Percentiles rank a stretch among this genome's conserved stretches.
These are phyloP conservation scores for Branchinecta sandiegonensis DNA, from an alignment of 2,888 invertebrate genomes.

Conservation along the genomic window DNA sequence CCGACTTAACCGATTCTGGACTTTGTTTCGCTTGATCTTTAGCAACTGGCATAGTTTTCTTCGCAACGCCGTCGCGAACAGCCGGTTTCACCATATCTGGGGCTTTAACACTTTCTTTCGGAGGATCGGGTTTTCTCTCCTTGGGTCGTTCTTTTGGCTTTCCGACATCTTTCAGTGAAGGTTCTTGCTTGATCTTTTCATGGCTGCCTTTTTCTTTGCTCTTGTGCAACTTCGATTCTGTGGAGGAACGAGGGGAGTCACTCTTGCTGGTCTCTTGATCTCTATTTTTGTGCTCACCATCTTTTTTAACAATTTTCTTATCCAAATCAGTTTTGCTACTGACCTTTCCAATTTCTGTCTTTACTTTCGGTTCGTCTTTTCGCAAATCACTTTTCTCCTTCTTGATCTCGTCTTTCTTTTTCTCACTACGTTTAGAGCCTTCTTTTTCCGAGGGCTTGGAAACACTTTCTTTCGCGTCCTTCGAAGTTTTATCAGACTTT, in stretches of 20 bases:
- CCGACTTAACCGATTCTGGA: too few species aligned
- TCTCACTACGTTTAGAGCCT: constrained; percentile 21
- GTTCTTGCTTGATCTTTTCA: background rate
- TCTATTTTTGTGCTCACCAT: background rate
- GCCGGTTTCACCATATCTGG: background rate
- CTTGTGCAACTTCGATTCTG: background rate
- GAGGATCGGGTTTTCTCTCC: background rate
- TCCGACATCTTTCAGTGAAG: background rate
- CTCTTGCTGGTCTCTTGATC: background rate
- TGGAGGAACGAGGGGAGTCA: background rate
- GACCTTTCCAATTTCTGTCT: background rate
- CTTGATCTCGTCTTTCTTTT: constrained; percentile 36
- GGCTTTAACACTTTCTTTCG: constrained; percentile 5
- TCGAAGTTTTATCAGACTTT: constrained; percentile 27
- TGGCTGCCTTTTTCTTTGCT: too few species aligned
- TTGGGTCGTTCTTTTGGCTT: background rate
- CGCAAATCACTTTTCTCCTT: constrained; percentile 36
- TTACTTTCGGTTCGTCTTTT: background rate
- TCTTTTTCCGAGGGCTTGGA: constrained; percentile 25
- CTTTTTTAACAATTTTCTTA: constrained; percentile 7
- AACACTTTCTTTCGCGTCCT: constrained; percentile 32
- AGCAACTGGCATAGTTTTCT: constrained; percentile 15
- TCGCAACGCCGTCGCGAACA: background rate
- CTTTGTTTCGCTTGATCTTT: background rate
- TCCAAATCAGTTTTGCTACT: background rate